These are phyloP conservation scores for Archegozetes longisetosus DNA, from an alignment of 1,140 invertebrate genomes.

Conservation along the genomic window DNA sequence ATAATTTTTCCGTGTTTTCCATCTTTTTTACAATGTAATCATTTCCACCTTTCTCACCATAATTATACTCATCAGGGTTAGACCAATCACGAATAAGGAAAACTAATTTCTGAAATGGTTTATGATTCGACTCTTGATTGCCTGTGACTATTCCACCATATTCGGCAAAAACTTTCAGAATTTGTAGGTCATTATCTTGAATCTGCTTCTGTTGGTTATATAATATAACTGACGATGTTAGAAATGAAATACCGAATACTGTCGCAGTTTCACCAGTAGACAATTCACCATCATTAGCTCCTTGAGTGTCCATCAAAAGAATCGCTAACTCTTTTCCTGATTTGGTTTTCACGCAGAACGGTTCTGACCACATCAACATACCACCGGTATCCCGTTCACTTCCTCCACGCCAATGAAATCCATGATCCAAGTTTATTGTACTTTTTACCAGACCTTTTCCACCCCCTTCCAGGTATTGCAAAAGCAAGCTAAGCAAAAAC, in stretches of 20 bases:
- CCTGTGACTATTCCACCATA: conserved; percentile 85
- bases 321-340: conserved; percentile 43
- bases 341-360: conserved; percentile 42
- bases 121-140: too few relatives aligned
- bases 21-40: conserved; percentile 69
- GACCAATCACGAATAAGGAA: conserved; percentile 97
- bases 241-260: conserved; percentile 61
- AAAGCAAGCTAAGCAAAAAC: conserved; percentile 80
- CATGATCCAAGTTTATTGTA: conserved; percentile 24
- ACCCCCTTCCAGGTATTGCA: conserved; percentile 56
- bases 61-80: conserved; percentile 89
- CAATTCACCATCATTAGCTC: conserved; percentile 89
- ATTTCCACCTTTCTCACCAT: conserved; percentile 74
- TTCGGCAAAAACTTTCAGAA: conserved; percentile 56
- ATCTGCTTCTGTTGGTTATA: conserved; percentile 38
- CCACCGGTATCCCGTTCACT: conserved; percentile 88
- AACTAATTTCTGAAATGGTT: conserved; percentile 78
- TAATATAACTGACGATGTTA: conserved; percentile 39
- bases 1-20: neutral
- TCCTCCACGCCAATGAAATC: conserved; percentile 82
- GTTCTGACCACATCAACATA: conserved; percentile 87
- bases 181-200: conserved; percentile 37
- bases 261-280: conserved; percentile 93
- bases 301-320: conserved; percentile 89
- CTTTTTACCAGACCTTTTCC: too few relatives aligned